Evolutionary conservation across 2,797 vertebrate species (phyloP), one percentile per base, ranked within the genome.

Genomic region (Tragopan temminckii): DNA sequence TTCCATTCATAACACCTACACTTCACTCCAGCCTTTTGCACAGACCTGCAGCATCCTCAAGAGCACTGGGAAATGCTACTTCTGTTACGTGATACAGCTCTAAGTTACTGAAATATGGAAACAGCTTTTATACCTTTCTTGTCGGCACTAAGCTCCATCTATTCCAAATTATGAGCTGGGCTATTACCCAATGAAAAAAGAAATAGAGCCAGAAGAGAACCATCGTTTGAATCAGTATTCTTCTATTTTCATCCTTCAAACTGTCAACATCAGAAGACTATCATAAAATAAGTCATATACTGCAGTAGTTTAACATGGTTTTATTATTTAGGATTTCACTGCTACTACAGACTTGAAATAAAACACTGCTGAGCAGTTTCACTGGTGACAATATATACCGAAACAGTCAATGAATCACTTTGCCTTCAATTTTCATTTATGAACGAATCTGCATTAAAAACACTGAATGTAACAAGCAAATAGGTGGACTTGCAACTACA

Each of bases 311-410:
- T n/a, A 61, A 76, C 36, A 13, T 8, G 25, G 16, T 43, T 62
- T 94, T 87, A 46, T 62, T 91, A 72, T 67, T 84, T 27, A 63
- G 33, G 58, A 83, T 80, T 78, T 85, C 84, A 68, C 16, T 46
- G 27, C 46, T 71, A n/a, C n/a, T 67, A 72, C 7, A 12, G 43
- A 69, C 52, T 19, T 20, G 43, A 78, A n/a, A 66, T 62, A 81
- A 87, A 93, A 66, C 27, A 80, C 61, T 85, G 50, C 55, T 67
- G 33, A 69, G 46, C 13, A 85, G 40, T 42, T 84, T 40, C 55
- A 76, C 45, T 50, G 58, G 38, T 36, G 43, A 66, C 57, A 84
- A 64, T 11, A 43, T 3, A 17, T 0, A 43, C 7, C 2, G 1
- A 76, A 90, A 81, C 18, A 66, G 61, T 27, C 64, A 90, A 86